These are phyloP conservation scores for Drosophila lini DNA, from an alignment of 1,140 invertebrate genomes.

Conservation along the genomic window DNA sequence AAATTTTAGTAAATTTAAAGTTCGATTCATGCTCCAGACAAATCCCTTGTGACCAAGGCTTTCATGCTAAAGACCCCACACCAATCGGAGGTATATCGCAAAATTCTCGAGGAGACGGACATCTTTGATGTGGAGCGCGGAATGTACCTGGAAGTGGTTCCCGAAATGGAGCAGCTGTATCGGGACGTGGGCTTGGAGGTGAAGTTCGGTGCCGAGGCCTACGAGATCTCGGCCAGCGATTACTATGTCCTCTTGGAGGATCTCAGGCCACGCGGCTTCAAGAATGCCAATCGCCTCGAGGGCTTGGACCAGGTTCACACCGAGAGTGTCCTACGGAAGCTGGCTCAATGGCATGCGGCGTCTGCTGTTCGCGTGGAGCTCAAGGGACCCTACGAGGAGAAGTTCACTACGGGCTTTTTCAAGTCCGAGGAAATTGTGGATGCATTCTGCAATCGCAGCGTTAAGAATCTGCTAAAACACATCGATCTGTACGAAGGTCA, in stretches of 20 bases:
- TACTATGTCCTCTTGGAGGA: slow-evolving; percentile 85
- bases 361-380: slow-evolving; percentile 84
- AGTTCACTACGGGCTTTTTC: slow-evolving; percentile 38
- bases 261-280: slow-evolving; percentile 78
- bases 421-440: neutral
- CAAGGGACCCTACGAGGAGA: slow-evolving; percentile 72
- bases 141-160: slow-evolving; percentile 63
- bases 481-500: slow-evolving; percentile 41
- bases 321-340: slow-evolving; percentile 84
- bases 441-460: slow-evolving; percentile 15
- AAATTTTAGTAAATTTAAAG: neutral
- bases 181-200: slow-evolving; percentile 65
- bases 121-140: slow-evolving; percentile 60
- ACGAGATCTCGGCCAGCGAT: slow-evolving; percentile 34
- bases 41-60: slow-evolving; percentile 23
- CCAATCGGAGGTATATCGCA: slow-evolving; percentile 27
- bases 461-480: slow-evolving; percentile 9
- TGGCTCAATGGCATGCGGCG: slow-evolving; percentile 86
- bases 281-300: slow-evolving; percentile 85
- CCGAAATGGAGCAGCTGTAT: slow-evolving; percentile 69
- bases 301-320: slow-evolving; percentile 85
- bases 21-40: slow-evolving; percentile 30
- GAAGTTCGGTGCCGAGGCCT: slow-evolving; percentile 67
- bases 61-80: slow-evolving; percentile 70
- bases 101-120: slow-evolving; percentile 26